Evolutionary conservation across 2,797 vertebrate species (phyloP).

Genomic region (Arrhamphus sclerolepis): DNA sequence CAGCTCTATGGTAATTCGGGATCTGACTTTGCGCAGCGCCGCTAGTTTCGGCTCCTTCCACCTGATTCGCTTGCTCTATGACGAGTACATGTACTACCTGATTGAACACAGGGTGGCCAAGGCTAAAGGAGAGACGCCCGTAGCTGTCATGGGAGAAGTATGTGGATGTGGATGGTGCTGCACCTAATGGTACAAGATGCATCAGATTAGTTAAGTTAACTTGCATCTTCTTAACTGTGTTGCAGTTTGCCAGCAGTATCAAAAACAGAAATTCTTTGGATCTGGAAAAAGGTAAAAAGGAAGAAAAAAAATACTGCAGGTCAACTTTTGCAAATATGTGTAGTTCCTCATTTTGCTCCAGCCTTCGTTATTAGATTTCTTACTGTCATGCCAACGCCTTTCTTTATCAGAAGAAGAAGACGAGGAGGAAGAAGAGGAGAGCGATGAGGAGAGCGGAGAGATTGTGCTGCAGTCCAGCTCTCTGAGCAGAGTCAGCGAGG

Average conservation of each 20-base stretch:
- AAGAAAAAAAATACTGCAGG: no score
- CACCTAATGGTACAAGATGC: neutral
- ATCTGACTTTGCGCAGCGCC: constrained; percentile 91
- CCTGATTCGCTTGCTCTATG: constrained; percentile 91
- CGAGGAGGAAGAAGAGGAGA: constrained; percentile 92
- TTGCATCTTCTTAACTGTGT: constrained; percentile 5
- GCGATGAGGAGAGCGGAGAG: constrained; percentile 88
- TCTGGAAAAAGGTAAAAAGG: constrained; percentile 87
- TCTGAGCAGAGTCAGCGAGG: constrained; percentile 70
- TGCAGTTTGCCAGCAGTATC: constrained; percentile 87
- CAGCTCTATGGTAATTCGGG: constrained; percentile 94
- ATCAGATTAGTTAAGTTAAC: neutral
- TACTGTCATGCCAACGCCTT: neutral
- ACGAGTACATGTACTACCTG: constrained; percentile 96
- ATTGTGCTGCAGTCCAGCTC: constrained; percentile 79
- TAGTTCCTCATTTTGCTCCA: neutral
- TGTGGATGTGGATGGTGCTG: constrained; percentile 7
- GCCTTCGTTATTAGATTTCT: neutral
- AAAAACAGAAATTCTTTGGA: constrained; percentile 83
- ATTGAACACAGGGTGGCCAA: constrained; percentile 92
- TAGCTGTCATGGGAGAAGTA: constrained; percentile 95
- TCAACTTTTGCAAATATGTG: no score
- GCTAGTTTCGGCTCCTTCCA: constrained; percentile 95
- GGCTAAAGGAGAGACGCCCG: constrained; percentile 91
- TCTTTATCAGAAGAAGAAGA: constrained; percentile 84